Evolutionary conservation across 1,140 invertebrate species (phyloP).

Genomic region (Cyclina sinensis): DNA sequence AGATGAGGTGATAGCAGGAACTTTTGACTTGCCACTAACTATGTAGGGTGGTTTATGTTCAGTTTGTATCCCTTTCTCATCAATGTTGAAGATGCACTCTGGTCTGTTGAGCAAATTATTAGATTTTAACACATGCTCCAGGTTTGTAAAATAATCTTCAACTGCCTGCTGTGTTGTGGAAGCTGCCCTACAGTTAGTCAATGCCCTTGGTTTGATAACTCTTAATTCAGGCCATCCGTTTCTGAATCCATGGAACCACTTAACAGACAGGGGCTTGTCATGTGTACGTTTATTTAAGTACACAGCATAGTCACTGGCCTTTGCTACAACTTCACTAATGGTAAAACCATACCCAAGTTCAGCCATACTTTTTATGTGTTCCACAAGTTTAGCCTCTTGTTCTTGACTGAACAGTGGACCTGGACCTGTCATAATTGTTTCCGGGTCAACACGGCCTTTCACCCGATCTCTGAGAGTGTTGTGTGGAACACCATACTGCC

Average conservation of each 20-base stretch:
- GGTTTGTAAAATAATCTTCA: slow-evolving; percentile 31
- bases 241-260: slow-evolving; percentile 59
- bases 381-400: slow-evolving; percentile 8
- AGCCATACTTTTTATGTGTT: too few species aligned
- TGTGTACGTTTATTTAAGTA: slow-evolving; percentile 18
- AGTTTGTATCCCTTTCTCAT: slow-evolving; percentile 20
- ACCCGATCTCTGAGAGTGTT: slow-evolving; percentile 16
- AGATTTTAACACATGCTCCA: too few species aligned
- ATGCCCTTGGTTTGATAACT: slow-evolving; percentile 25
- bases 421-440: slow-evolving; percentile 15
- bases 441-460: slow-evolving; percentile 11
- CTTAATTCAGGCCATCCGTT: slow-evolving; percentile 41
- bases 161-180: slow-evolving; percentile 12
- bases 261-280: slow-evolving; percentile 43
- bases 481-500: not conserved
- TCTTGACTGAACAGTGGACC: slow-evolving; percentile 32
- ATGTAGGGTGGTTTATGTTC: slow-evolving; percentile 51
- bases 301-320: slow-evolving; percentile 30
- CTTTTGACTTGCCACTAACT: not conserved
- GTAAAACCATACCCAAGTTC: too few species aligned
- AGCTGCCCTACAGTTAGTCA: slow-evolving; percentile 39
- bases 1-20: slow-evolving; percentile 35
- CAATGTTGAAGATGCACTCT: not conserved
- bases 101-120: not conserved
- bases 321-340: too few species aligned